phyloP scores from a whole-genome alignment of 1,140 invertebrate species.

The Rhizoglyphus robini region DNA sequence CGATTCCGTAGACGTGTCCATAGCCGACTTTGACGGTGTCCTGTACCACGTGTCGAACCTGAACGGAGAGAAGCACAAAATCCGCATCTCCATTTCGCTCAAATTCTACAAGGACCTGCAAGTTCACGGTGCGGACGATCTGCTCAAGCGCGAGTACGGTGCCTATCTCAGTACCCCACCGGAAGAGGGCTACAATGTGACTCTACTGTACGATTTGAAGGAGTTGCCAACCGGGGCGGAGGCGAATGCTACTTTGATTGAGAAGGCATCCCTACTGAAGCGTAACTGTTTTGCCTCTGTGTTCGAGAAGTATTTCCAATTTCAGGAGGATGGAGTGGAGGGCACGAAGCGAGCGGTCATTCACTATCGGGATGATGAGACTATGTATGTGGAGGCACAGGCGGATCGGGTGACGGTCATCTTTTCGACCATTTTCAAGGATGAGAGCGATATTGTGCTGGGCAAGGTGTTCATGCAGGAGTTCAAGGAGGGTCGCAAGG shows the following conservation, averaged over 20 bases:
- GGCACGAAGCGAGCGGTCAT: slow-evolving; percentile 73
- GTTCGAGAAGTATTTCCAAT: slow-evolving; percentile 98
- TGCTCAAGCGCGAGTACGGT: slow-evolving; percentile 83
- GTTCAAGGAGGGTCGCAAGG: slow-evolving; percentile 90
- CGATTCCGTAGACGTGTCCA: slow-evolving; percentile 80
- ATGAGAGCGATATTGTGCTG: slow-evolving; percentile 94
- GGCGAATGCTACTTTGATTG: slow-evolving; percentile 68
- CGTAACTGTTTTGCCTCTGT: slow-evolving; percentile 98
- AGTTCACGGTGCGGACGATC: slow-evolving; percentile 92
- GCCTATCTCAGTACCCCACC: slow-evolving; percentile 53
- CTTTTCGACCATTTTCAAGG: slow-evolving; percentile 95
- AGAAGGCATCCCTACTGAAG: slow-evolving; percentile 86
- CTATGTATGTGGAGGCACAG: slow-evolving; percentile 97
- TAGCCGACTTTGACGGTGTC: slow-evolving; percentile 94
- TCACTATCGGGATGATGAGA: slow-evolving; percentile 97
- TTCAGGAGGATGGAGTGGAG: slow-evolving; percentile 68
- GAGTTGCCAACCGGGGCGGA: slow-evolving; percentile 54
- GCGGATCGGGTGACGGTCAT: slow-evolving; percentile 96
- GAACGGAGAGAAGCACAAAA: slow-evolving; percentile 82
- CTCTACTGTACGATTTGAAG: slow-evolving; percentile 80
- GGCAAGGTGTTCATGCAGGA: slow-evolving; percentile 64
- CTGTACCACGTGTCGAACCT: slow-evolving; percentile 96
- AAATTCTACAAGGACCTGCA: slow-evolving; percentile 98
- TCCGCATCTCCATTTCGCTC: slow-evolving; percentile 88
- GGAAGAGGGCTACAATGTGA: slow-evolving; percentile 89